A percentile compares a stretch with the other conserved stretches of the same genome.
Conservation (phyloP, 2,113 vertebrate genomes). For the Sphyrna mokarran region DNA sequence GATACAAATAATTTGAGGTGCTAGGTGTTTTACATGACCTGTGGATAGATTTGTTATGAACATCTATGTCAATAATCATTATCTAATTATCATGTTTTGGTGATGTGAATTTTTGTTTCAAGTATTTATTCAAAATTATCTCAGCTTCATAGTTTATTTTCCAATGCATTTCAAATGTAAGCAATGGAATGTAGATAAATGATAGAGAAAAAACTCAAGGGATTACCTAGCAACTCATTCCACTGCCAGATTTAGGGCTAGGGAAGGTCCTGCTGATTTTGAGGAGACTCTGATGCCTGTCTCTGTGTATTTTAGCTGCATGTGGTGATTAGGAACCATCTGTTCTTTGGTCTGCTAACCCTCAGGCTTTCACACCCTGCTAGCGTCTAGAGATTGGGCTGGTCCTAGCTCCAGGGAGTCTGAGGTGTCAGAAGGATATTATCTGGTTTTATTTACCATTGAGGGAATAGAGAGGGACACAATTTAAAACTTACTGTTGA, state of each 20-base stretch:
- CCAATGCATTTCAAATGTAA: constrained; percentile 67
- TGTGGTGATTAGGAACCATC: constrained; percentile 67
- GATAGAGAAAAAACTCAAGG: constrained; percentile 56
- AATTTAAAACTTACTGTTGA: neutral
- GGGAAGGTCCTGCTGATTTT: constrained; percentile 48
- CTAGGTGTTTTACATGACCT: neutral
- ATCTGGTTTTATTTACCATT: constrained; percentile 48
- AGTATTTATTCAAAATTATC: constrained; percentile 57
- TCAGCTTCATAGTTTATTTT: constrained; percentile 54
- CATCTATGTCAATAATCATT: constrained; percentile 52
- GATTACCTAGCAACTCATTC: constrained; percentile 40
- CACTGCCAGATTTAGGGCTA: constrained; percentile 43
- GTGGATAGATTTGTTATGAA: neutral
- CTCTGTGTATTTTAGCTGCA: constrained; percentile 63
- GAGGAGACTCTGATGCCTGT: constrained; percentile 57
- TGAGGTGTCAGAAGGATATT: constrained; percentile 43
- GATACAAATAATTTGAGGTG: neutral
- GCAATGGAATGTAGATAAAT: constrained; percentile 52
- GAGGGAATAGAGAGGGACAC: neutral
- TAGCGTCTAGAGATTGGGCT: constrained; percentile 47
- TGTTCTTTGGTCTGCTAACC: constrained; percentile 54
- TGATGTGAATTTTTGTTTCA: constrained; percentile 44
- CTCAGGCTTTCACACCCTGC: constrained; percentile 54
- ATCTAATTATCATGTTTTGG: constrained; percentile 59
- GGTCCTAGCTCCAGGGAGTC: constrained; percentile 41